Conservation (phyloP, 2,113 vertebrate genomes). For the Propithecus coquereli region DNA sequence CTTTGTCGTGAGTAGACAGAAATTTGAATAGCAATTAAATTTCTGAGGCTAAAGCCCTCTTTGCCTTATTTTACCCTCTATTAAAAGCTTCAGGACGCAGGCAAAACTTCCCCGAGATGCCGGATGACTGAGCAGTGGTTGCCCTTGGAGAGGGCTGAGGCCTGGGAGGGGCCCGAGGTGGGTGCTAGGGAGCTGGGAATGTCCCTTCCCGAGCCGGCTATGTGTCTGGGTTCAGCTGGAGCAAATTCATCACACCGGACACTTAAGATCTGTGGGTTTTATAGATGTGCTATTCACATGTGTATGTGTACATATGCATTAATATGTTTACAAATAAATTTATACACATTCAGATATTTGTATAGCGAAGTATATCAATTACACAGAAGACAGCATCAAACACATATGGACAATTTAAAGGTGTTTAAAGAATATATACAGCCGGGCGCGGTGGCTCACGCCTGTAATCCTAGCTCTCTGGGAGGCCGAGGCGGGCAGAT, state of each 20-base stretch:
- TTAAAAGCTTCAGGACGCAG: background rate
- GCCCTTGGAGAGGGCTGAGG: background rate
- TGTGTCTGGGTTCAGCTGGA: background rate
- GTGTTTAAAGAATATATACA: background rate
- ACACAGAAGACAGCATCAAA: background rate
- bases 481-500: too few species aligned
- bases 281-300: background rate
- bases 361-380: background rate
- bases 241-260: too few species aligned
- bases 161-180: too few species aligned
- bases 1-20: fast-evolving
- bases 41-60: background rate
- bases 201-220: background rate
- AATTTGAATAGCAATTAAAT: background rate
- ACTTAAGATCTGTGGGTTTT: background rate
- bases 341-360: background rate
- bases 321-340: background rate
- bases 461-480: too few species aligned
- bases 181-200: background rate
- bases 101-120: background rate
- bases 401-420: background rate
- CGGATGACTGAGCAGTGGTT: background rate
- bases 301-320: background rate
- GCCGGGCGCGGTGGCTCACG: too few species aligned
- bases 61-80: background rate